Evolutionary conservation across 2,113 vertebrate species (phyloP).

Genomic region (Cyanistes caeruleus): DNA sequence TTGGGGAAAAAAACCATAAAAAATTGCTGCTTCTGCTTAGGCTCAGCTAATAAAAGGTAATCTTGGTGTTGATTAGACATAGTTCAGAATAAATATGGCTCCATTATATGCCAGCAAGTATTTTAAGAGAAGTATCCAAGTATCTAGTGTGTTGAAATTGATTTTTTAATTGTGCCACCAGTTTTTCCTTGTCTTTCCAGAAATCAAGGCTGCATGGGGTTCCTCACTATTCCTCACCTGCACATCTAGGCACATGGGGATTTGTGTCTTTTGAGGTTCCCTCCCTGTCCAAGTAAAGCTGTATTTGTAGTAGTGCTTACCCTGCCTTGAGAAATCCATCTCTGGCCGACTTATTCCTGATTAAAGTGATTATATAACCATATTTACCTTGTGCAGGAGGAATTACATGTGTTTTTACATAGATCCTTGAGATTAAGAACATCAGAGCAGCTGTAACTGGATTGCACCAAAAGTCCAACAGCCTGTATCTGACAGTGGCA

Average conservation of each 20-base stretch:
- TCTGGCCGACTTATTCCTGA: background rate
- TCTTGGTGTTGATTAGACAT: background rate
- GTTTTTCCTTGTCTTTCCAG: background rate
- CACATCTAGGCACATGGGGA: accelerated
- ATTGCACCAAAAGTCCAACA: background rate
- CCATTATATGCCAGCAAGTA: background rate
- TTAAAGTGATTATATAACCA: background rate
- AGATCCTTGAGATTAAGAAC: background rate
- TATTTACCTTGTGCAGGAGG: background rate
- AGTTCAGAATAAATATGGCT: background rate
- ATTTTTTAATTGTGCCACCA: background rate
- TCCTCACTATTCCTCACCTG: background rate
- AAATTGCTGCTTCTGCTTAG: background rate
- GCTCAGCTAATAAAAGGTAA: background rate
- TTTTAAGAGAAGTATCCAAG: background rate
- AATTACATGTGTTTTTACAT: background rate
- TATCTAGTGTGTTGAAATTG: background rate
- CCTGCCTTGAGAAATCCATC: background rate
- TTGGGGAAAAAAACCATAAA: background rate
- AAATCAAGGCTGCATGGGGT: accelerated
- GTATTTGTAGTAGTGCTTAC: background rate
- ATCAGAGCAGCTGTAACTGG: background rate
- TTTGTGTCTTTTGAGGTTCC: background rate
- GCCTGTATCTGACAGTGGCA: background rate
- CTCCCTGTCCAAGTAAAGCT: background rate